Base-by-base conservation (phyloP, 2,113 vertebrate species). In the Actenoides lindsayi region DNA sequence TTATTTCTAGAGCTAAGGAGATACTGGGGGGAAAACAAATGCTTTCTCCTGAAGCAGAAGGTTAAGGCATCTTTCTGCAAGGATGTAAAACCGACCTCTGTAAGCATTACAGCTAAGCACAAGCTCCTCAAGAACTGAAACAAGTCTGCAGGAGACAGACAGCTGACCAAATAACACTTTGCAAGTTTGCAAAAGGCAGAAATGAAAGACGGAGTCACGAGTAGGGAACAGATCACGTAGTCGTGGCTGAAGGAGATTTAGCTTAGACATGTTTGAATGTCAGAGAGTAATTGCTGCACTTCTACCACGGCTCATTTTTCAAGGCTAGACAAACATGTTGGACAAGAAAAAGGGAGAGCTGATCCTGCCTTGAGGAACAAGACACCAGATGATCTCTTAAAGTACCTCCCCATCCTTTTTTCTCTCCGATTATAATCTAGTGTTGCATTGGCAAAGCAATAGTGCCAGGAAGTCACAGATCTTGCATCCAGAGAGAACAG, bases 321-420 rank as follows among this genome's bases (percentile, higher is more conserved):
- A 76, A 69, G 48, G 65, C 27, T 44, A 68, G 48, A 37, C 62
- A 71, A 84, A 89, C 30, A 59, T 0, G 0, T 35, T 1, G 0
- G 65, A 60, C n/a, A 90, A 69, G 74, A 24, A 73, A 56, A 77
- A 89, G n/a, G n/a, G 44, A 81, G 60, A 74, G 46, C 11, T 65
- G 30, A 63, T 83, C 54, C 31, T 76, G 68, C 41, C 48, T 78
- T 82, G 82, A 69, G 63, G 42, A 95, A 62, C 23, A 48, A 57
- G 33, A 64, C 11, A 16, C 6, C 25, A 13, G 11, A 35, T 48
- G 12, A 84, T 46, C 19, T 75, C 46, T 13, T 56, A 39, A 46
- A 53, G 35, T 71, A 51, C 4, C 7, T 70, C 59, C 28, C 28
- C 3, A 41, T 28, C 1, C 18, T 30, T 35, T 44, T 75, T 39